phyloP scores from a whole-genome alignment of 2,797 vertebrate species.

The Ctenopoma multispine region DNA sequence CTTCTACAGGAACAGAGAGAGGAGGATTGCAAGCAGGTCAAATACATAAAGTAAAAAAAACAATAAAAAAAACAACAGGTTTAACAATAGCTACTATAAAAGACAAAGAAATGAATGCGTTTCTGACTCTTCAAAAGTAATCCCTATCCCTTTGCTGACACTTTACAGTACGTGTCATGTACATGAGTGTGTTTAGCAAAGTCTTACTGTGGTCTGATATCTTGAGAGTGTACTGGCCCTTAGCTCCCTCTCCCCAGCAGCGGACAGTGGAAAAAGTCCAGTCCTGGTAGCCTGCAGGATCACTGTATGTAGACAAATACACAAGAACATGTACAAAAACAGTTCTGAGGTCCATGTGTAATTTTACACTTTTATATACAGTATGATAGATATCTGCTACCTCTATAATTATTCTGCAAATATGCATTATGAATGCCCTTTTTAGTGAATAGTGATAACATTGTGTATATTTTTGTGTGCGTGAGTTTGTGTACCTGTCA shows the following conservation, averaged over 20 bases:
- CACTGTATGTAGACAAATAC: constrained; percentile 75
- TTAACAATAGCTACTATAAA: not conserved
- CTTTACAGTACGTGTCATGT: not conserved
- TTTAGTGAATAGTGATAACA: too few relatives aligned
- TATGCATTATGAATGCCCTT: not conserved
- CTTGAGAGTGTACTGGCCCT: constrained; percentile 88
- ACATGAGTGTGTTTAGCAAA: not conserved
- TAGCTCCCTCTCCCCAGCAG: constrained; percentile 94
- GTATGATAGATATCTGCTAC: not conserved
- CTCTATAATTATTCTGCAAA: not conserved
- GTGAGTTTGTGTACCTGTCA: constrained; percentile 83
- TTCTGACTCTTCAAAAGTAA: not conserved
- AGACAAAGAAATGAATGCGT: not conserved
- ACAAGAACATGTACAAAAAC: not conserved
- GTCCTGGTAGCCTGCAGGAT: constrained; percentile 89
- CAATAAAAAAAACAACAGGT: too few relatives aligned
- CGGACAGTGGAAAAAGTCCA: constrained; percentile 98
- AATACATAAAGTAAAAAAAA: not conserved
- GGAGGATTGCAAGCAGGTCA: not conserved
- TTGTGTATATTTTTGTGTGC: not conserved
- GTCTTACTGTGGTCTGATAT: constrained; percentile 90
- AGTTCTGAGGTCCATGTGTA: not conserved
- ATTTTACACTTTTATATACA: not conserved
- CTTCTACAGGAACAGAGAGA: constrained; percentile 72
- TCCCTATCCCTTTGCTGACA: not conserved